Percentiles rank a stretch among this genome's conserved stretches.
These are phyloP conservation scores for Trimorus sp. DNA, from an alignment of 2,888 invertebrate genomes.

Conservation along the genomic window DNA sequence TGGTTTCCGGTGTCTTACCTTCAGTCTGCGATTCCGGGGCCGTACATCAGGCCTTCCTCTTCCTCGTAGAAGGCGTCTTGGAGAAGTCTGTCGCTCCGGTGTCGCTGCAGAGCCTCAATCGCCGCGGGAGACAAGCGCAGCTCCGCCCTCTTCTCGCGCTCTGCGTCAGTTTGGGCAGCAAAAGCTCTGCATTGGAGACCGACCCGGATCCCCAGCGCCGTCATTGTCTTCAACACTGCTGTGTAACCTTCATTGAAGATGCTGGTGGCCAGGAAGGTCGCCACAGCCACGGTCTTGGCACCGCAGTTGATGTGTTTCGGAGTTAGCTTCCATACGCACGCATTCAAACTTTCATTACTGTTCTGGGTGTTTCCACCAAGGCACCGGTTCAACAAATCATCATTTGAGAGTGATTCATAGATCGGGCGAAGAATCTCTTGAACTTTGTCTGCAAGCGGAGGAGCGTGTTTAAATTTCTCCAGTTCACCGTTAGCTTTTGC, in stretches of 20 bases:
- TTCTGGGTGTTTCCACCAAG: neutral
- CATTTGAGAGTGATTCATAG: neutral
- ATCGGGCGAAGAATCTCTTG: slow-evolving; percentile 32
- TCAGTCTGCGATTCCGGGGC: too few relatives aligned
- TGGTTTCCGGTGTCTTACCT: too few relatives aligned
- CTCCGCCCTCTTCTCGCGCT: slow-evolving; percentile 1
- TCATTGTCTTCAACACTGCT: neutral
- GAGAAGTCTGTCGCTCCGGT: neutral
- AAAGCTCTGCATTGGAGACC: neutral
- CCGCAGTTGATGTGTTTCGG: slow-evolving; percentile 2
- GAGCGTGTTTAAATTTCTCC: slow-evolving; percentile 15
- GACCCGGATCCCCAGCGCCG: neutral
- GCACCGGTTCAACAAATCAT: neutral
- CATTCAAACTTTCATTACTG: neutral
- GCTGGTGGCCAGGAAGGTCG: neutral
- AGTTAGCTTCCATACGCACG: neutral
- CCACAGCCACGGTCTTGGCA: neutral
- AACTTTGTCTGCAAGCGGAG: slow-evolving; percentile 26
- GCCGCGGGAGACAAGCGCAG: slow-evolving; percentile 2
- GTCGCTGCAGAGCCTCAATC: neutral
- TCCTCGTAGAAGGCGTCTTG: slow-evolving; percentile 3
- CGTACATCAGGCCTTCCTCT: too few relatives aligned
- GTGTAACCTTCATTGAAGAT: neutral
- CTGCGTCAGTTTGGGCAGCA: neutral
- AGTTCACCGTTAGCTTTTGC: slow-evolving; percentile 11